Base-by-base conservation (phyloP, 2,113 vertebrate species). In the Seriola rivoliana region DNA sequence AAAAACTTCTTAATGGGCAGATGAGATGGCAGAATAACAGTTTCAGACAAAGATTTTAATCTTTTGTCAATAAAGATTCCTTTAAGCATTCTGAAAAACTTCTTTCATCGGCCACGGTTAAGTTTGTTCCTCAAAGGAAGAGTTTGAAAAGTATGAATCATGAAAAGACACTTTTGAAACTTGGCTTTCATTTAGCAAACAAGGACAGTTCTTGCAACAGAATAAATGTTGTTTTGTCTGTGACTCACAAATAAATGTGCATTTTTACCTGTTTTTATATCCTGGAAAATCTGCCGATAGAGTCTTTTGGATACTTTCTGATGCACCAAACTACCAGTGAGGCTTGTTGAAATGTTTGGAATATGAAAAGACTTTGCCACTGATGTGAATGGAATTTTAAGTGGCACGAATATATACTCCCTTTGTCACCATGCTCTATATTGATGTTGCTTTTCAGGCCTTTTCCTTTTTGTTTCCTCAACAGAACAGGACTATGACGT, bases 391-490 rank as follows among this genome's bases (percentile, higher is more conserved):
- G 1, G 14, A 64, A 60, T 75, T 87, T 63, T 16, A 23, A 71
- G 21, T 21, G 36, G 69, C 57, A 70, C 19, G 8, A 65, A 86
- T 73, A 69, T 68, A 52, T 19, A 16, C 34, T 66, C 25, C 40
- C 2, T 63, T 80, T 88, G 23, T 80, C 25, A 75, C 16, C 14
- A 58, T 50, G 65, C 11, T 65, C 11, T 69, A 1, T 64, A 46
- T 69, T 25, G 25, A 82, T 58, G 70, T 36, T 6, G 3, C 60
- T 23, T 72, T 48, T 68, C 36, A 78, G 50, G 62, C 59, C 21
- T 85, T 89, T 64, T 54, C 59, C 21, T 85, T 89, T 64, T 54
- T 75, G 4, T 65, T 82, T 69, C 50, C n/a, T 42, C n/a, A 78
- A 78, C 79, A 70, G 32, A 78, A 63, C 25, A 78, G 36, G 40